Evolutionary conservation across 2,113 vertebrate genomes (phyloP).

Genomic region (Gavia stellata): DNA sequence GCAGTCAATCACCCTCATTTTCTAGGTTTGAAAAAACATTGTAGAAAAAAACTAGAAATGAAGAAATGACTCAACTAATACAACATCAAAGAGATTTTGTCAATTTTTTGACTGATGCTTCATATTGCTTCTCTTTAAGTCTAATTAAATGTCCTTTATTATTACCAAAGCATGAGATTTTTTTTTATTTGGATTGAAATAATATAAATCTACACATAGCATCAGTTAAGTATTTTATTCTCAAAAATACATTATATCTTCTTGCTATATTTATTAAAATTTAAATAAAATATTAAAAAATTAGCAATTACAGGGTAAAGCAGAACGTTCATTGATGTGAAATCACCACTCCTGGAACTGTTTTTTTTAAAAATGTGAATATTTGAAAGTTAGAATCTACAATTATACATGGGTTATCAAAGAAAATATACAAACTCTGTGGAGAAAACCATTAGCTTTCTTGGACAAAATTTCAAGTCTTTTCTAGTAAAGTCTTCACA

Average conservation of each 20-base stretch:
- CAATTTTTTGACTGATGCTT: not conserved
- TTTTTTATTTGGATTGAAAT: not conserved
- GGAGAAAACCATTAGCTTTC: slow-evolving; percentile 44
- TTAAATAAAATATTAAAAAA: not conserved
- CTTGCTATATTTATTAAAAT: not conserved
- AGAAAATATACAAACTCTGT: slow-evolving; percentile 8
- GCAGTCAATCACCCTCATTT: not conserved
- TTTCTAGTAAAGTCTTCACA: slow-evolving; percentile 42
- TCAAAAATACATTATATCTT: not conserved
- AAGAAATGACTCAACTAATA: too few relatives aligned
- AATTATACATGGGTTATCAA: slow-evolving; percentile 34
- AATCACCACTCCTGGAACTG: slow-evolving; percentile 10
- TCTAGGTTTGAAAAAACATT: not conserved
- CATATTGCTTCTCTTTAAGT: not conserved
- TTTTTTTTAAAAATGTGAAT: slow-evolving; percentile 56
- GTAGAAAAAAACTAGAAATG: not conserved
- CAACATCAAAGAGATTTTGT: too few relatives aligned
- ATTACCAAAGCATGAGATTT: not conserved
- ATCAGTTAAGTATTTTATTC: not conserved
- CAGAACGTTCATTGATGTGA: slow-evolving; percentile 27
- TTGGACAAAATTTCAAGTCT: slow-evolving; percentile 38
- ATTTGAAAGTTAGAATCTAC: slow-evolving; percentile 43
- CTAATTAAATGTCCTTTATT: not conserved
- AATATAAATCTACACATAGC: not conserved
- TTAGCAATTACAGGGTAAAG: not conserved